phyloP scores from a whole-genome alignment of 1,140 invertebrate genomes.

The Cydia pomonella region DNA sequence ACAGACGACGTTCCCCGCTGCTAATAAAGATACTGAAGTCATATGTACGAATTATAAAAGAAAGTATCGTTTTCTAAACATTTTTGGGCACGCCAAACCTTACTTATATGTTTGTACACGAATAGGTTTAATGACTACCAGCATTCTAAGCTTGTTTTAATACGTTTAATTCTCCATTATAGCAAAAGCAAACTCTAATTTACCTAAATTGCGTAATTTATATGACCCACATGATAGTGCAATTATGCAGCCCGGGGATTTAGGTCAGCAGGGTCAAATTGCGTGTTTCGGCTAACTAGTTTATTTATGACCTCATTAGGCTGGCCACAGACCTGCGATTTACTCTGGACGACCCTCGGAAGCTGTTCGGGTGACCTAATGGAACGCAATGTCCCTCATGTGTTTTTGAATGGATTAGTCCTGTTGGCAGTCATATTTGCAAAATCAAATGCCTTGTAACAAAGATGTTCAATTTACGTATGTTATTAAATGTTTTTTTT shows the following conservation, averaged over 20 bases:
- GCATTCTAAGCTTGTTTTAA: neutral
- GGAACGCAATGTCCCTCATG: neutral
- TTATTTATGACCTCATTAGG: slow-evolving; percentile 27
- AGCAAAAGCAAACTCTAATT: slow-evolving; percentile 35
- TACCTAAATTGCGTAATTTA: slow-evolving; percentile 42
- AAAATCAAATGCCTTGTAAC: neutral
- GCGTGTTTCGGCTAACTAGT: slow-evolving; percentile 29
- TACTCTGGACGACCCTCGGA: slow-evolving; percentile 2
- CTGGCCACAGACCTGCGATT: neutral
- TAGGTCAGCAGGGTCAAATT: slow-evolving; percentile 40
- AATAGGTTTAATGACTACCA: neutral
- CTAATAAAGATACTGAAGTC: too few relatives aligned
- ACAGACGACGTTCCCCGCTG: too few relatives aligned
- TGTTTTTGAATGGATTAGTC: slow-evolving; percentile 9
- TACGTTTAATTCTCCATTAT: neutral
- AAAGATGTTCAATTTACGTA: too few relatives aligned
- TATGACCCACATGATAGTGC: slow-evolving; percentile 39
- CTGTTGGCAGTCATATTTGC: neutral
- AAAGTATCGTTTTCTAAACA: too few relatives aligned
- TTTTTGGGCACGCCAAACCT: too few relatives aligned
- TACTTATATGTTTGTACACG: too few relatives aligned
- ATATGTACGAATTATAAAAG: too few relatives aligned
- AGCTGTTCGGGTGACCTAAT: slow-evolving; percentile 13
- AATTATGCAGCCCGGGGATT: slow-evolving; percentile 45
- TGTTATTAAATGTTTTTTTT: neutral